Base-by-base conservation (phyloP, 2,888 invertebrate genomes). In the Limenitis camilla region DNA sequence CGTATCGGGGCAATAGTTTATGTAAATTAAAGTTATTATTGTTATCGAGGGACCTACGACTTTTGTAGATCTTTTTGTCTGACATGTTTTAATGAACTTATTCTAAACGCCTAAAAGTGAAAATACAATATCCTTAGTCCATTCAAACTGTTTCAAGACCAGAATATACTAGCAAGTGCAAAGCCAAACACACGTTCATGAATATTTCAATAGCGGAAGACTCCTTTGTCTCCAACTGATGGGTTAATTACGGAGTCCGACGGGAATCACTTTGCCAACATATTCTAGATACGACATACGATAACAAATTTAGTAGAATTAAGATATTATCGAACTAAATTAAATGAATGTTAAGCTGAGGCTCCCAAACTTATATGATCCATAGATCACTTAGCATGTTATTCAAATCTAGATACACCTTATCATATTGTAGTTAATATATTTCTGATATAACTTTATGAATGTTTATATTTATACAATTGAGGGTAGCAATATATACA, bases 181-280 rank as follows among this genome's bases (percentile, higher is more conserved):
- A 45, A 50, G 47, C 36, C 53, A 19, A 19, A 19, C 50, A 52
- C 55, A 46, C 49, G 53, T 67, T 76, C 79, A 78, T 84, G 81
- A 83, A 85, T 84, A 82, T 82, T 84, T 81, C 76, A 82, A 71
- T 71, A 71, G 75, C 70, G 56, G 71, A 76, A 69, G 73, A 69
- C 69, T 76, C 78, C 81, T 83, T 83, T 84, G 82, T 83, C 66
- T 72, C 68, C 63, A 60, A 61, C 69, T 71, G 75, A 80, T 81
- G 71, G 75, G 72, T 81, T 81, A 76, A 81, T 81, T 81, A 78
- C 74, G 67, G 68, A 68, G 65, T 62, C 71, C 70, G 72, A 70
- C 66, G 66, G 63, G 59, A 59, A 54, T 53, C 43, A 49, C 53
- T 58, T 52, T 53, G 53, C 42, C 46, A 55, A 60, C 51, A 41